A percentile compares a stretch with the other conserved stretches of the same genome.
These are phyloP conservation scores for Xenopus laevis DNA, from an alignment of 2,113 vertebrate genomes.

Conservation along the genomic window DNA sequence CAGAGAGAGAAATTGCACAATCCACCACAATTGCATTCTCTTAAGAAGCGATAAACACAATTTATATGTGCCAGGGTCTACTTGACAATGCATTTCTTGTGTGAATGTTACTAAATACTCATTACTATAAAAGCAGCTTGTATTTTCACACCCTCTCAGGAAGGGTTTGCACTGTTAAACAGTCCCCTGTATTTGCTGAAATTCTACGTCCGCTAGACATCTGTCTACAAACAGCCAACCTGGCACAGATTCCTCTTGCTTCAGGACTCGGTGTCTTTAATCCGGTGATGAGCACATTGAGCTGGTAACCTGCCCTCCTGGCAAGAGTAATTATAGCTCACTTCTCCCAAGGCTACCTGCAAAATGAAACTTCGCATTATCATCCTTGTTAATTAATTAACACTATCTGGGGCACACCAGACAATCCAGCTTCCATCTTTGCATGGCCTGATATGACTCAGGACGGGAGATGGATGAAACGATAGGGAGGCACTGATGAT, in stretches of 20 bases:
- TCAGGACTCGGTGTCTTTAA: conserved; percentile 47
- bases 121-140: no score
- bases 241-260: conserved; percentile 56
- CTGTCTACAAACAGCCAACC: not conserved
- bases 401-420: conserved; percentile 51
- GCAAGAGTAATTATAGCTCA: conserved; percentile 60
- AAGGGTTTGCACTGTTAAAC: not conserved
- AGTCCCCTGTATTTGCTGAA: not conserved
- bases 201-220: not conserved
- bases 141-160: not conserved
- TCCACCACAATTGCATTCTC: no score
- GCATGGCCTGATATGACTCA: conserved; percentile 10
- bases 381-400: conserved; percentile 65
- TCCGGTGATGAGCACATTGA: conserved; percentile 13
- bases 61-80: no score
- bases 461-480: conserved; percentile 54
- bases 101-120: no score
- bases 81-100: no score
- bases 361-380: conserved; percentile 64
- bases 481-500: conserved; percentile 55
- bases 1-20: no score
- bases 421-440: not conserved
- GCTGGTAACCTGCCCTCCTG: conserved; percentile 54
- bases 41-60: no score
- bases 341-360: conserved; percentile 53